Conservation (phyloP, 1,140 invertebrate genomes). For the Bombus polaris region DNA sequence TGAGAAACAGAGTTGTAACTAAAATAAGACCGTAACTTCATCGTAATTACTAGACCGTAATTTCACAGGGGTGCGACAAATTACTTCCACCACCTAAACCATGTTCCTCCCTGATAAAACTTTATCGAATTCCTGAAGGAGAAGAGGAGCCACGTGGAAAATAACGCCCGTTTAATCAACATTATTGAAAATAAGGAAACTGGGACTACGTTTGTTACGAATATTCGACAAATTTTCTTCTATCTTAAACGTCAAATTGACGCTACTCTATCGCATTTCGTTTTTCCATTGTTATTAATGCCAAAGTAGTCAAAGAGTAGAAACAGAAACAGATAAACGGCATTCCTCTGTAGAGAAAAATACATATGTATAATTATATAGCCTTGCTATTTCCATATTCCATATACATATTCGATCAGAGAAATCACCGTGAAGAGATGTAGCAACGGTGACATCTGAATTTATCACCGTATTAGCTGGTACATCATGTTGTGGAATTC, state of each 20-base stretch:
- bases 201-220: background rate
- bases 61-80: slow-evolving; percentile 20
- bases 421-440: background rate
- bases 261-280: background rate
- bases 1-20: slow-evolving; percentile 3
- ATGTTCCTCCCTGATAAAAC: slow-evolving; percentile 13
- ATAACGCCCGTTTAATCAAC: slow-evolving; percentile 1
- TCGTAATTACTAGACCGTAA: slow-evolving; percentile 28
- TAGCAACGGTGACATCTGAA: slow-evolving; percentile 1
- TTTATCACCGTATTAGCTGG: slow-evolving; percentile 36
- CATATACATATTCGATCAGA: background rate
- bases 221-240: background rate
- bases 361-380: background rate
- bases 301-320: background rate
- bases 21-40: slow-evolving; percentile 20
- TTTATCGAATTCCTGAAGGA: slow-evolving; percentile 11
- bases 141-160: slow-evolving; percentile 5
- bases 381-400: background rate
- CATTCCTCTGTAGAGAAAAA: too few species aligned
- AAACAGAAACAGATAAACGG: background rate
- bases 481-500: slow-evolving; percentile 25
- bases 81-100: slow-evolving; percentile 21
- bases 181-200: background rate
- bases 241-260: background rate
- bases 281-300: background rate